A percentile compares a stretch with the other conserved stretches of the same genome.
These are phyloP conservation scores for Centropus unirufus DNA, from an alignment of 2,113 vertebrate genomes.

Conservation along the genomic window DNA sequence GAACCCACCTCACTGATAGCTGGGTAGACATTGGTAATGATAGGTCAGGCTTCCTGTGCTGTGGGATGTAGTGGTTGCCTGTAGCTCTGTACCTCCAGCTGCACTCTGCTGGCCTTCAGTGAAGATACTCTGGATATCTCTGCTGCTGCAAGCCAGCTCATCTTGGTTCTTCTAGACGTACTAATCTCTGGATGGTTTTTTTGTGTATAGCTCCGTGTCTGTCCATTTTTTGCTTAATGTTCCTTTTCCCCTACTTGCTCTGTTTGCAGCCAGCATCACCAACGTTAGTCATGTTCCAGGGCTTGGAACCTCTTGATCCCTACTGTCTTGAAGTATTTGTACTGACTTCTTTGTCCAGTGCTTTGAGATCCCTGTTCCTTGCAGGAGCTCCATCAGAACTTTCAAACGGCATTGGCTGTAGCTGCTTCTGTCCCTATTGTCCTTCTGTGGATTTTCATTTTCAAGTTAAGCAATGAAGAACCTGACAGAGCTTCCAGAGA, in stretches of 20 bases:
- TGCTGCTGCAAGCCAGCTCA: background rate
- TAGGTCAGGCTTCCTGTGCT: background rate
- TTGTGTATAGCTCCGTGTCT: background rate
- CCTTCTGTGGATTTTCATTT: background rate
- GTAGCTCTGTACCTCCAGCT: background rate
- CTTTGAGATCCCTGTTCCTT: background rate
- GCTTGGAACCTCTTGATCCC: background rate
- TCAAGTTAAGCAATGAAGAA: background rate
- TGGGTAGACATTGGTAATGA: background rate
- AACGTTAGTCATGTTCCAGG: background rate
- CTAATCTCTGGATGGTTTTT: background rate
- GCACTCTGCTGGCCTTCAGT: background rate
- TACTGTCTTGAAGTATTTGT: background rate
- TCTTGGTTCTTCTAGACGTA: background rate
- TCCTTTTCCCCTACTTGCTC: background rate
- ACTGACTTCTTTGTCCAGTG: background rate
- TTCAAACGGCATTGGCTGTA: background rate
- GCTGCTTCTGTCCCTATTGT: accelerated
- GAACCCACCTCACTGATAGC: background rate
- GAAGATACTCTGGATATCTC: background rate
- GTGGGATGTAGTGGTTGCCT: background rate
- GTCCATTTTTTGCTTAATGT: background rate
- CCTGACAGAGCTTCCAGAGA: background rate
- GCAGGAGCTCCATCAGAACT: background rate
- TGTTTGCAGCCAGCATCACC: background rate